phyloP scores from a whole-genome alignment of 2,113 vertebrate genomes.

The Calyptomena viridis region DNA sequence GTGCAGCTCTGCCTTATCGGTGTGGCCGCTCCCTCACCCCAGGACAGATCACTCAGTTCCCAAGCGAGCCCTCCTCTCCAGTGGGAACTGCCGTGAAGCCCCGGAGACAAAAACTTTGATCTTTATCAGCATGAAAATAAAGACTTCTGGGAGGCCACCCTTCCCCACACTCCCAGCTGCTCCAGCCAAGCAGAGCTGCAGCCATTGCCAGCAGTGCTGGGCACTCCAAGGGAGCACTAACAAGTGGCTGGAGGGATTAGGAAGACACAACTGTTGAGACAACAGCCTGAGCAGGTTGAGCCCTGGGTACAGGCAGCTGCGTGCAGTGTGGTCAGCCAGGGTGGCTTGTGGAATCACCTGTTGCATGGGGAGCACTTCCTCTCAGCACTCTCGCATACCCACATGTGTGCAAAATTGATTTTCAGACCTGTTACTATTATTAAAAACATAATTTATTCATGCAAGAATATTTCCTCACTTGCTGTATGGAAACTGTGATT shows the following conservation, averaged over 20 bases:
- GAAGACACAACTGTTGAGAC: slow-evolving; percentile 21
- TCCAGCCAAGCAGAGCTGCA: neutral
- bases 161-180: neutral
- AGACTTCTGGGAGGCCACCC: neutral
- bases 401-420: neutral
- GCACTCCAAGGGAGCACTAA: neutral
- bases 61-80: neutral
- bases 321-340: neutral
- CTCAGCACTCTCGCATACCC: neutral
- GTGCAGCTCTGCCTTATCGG: rapidly evolving
- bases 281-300: neutral
- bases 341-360: slow-evolving; percentile 42
- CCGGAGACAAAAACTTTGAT: neutral
- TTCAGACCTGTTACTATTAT: neutral
- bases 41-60: neutral
- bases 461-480: neutral
- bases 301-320: slow-evolving; percentile 55
- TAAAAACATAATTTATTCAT: neutral
- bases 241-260: neutral
- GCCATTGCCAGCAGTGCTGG: neutral
- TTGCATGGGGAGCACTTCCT: neutral
- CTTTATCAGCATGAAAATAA: neutral
- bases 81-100: neutral
- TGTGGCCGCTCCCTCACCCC: neutral
- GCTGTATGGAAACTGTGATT: neutral